A percentile compares a stretch with the other conserved stretches of the same genome.
These are phyloP conservation scores for Tapirus terrestris DNA, from an alignment of 2,113 vertebrate genomes.

Conservation along the genomic window DNA sequence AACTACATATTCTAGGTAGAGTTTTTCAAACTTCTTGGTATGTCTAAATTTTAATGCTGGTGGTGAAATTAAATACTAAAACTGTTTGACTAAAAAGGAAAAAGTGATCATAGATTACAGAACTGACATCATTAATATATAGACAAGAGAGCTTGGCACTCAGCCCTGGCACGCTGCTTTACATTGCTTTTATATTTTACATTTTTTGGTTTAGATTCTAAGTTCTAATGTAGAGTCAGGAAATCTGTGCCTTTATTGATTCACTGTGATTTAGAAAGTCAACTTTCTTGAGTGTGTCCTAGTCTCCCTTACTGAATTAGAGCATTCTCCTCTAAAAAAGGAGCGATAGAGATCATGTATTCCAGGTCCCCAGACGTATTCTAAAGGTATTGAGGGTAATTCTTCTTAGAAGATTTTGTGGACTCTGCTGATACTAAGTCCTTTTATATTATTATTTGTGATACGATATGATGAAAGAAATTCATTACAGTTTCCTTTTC, in stretches of 20 bases:
- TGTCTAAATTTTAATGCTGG: background rate
- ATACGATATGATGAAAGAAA: background rate
- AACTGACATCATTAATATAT: slow-evolving; percentile 20
- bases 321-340: background rate
- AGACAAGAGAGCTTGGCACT: background rate
- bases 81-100: slow-evolving; percentile 18
- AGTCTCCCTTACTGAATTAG: background rate
- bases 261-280: background rate
- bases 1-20: slow-evolving; percentile 70
- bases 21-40: slow-evolving; percentile 52
- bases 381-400: background rate
- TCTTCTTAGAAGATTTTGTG: background rate
- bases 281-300: background rate
- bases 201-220: slow-evolving; percentile 30
- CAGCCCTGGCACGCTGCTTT: background rate
- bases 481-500: background rate
- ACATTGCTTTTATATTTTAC: background rate
- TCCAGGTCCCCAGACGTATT: background rate
- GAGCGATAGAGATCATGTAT: background rate
- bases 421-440: background rate
- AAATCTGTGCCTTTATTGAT: slow-evolving; percentile 31
- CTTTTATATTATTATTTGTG: slow-evolving; percentile 12
- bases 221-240: background rate
- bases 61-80: slow-evolving; percentile 37
- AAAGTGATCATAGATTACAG: background rate